Base-by-base conservation (phyloP, 2,888 invertebrate genomes). In the Coenonympha arcania region DNA sequence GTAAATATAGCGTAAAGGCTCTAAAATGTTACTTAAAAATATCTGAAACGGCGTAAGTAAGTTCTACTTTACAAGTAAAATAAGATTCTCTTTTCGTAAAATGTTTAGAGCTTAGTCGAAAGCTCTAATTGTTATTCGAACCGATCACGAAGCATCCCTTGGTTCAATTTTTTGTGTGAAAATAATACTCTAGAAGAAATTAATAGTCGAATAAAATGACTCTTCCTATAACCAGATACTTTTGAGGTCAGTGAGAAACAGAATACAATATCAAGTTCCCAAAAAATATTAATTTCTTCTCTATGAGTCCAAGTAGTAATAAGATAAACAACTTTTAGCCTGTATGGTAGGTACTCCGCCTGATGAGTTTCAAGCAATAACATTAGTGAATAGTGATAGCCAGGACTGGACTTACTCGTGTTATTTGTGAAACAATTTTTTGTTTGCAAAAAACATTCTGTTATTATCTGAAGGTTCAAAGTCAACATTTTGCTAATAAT, bases 11-110 rank as follows among this genome's bases (percentile, higher is more conserved):
- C 39, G 43, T 55, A 50, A 52, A 48, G 46, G 58, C 50, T 53
- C 52, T 50, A 59, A 59, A 65, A 62, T 52, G 64, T 65, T 55
- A 68, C 65, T 71, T 66, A 67, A 63, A 65, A 66, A 63, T 66
- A 62, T 63, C 65, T 65, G 19, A 41, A 24, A 22, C 22, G 24
- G 9, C 39, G 15, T 24, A 4, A n/a, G n/a, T n/a, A n/a, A n/a
- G 19, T 24, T n/a, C 18, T n/a, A n/a, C 5, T 6, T 16, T 4
- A 30, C 11, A 13, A 11, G 41, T 41, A 16, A 24, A 24, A 24
- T 41, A 28, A 19, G 6, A 41, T 28, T n/a, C 16, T 26, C 9
- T 11, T 11, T 18, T 6, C 9, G 31, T 8, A 5, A 15, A 15
- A 31, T 3, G 31, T 16, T 33, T 13, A 30, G 11, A 16, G 6